These are phyloP conservation scores for Temnothorax nylanderi DNA, from an alignment of 1,140 invertebrate genomes.

Conservation along the genomic window DNA sequence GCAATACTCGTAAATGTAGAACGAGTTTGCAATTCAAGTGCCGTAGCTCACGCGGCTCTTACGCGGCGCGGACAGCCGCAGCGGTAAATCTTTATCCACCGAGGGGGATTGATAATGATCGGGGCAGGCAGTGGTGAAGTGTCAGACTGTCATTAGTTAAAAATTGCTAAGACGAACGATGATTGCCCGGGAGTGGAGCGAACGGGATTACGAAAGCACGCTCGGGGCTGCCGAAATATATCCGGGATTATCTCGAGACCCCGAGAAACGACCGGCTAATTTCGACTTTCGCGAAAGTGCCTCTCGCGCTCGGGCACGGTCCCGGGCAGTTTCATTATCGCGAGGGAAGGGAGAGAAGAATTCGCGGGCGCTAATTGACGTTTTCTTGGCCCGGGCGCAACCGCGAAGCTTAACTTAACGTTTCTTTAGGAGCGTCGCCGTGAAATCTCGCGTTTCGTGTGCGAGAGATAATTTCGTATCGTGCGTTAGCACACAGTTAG, in stretches of 20 bases:
- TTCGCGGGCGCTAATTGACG: constrained; percentile 65
- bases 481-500: background rate
- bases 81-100: constrained; percentile 58
- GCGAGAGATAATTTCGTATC: constrained; percentile 12
- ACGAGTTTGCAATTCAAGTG: constrained; percentile 66
- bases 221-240: constrained; percentile 4
- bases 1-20: constrained; percentile 15
- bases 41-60: constrained; percentile 48
- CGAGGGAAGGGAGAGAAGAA: constrained; percentile 11
- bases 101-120: constrained; percentile 59
- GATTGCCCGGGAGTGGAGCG: constrained; percentile 13
- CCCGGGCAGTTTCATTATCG: constrained; percentile 62
- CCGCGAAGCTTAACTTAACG: constrained; percentile 28
- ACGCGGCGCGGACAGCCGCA: background rate
- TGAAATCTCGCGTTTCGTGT: constrained; percentile 12
- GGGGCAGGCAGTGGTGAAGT: background rate
- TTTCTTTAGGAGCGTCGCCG: constrained; percentile 22
- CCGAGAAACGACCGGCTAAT: constrained; percentile 55
- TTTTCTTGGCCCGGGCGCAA: constrained; percentile 42
- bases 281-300: constrained; percentile 57
- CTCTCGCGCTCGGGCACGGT: constrained; percentile 19
- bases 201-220: background rate
- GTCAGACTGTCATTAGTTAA: constrained; percentile 40
- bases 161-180: constrained; percentile 40
- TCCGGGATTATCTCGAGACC: constrained; percentile 6